A percentile compares a stretch with the other conserved stretches of the same genome.
phyloP scores from a whole-genome alignment of 2,113 vertebrate species.

The western clawed frog (Xenopus tropicalis) region UCB_Xtro_10.0 CM004448.2:21399501-21400000 shows the following conservation, averaged over 20 bases:
- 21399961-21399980: neutral
- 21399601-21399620: too few species aligned
- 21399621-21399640: too few species aligned
- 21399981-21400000: neutral
- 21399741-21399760: slow-evolving; percentile 11
- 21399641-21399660: too few species aligned
- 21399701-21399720: neutral
- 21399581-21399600: too few species aligned
- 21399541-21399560: too few species aligned
- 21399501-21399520: too few species aligned
- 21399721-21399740: slow-evolving; percentile 2
- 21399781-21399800: neutral
- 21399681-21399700: too few species aligned
- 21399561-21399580: too few species aligned
- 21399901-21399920: neutral
- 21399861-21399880: neutral
- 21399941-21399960: too few species aligned
- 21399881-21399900: neutral
- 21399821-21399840: neutral
- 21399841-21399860: neutral
- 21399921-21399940: too few species aligned
- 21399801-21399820: neutral
- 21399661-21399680: too few species aligned
- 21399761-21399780: neutral
- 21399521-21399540: too few species aligned